Evolutionary conservation across 2,113 vertebrate species (phyloP).

Genomic region (Psilopogon haemacephalus): DNA sequence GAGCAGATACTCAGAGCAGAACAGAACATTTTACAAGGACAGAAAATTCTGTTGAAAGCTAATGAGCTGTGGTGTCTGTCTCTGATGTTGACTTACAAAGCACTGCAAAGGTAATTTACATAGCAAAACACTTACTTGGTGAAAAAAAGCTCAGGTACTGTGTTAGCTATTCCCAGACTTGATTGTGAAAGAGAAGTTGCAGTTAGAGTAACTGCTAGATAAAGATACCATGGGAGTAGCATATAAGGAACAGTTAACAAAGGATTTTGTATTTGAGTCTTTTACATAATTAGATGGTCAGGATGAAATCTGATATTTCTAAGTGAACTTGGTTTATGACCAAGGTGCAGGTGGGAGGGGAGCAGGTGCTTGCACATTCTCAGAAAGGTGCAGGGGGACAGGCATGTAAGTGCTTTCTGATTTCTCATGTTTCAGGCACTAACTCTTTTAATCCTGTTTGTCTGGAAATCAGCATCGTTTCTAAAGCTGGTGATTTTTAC

Average conservation of each 20-base stretch:
- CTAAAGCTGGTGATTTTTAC: background rate
- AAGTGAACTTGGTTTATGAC: background rate
- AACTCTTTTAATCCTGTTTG: background rate
- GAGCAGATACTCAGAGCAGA: background rate
- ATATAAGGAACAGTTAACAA: background rate
- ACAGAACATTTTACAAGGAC: no score
- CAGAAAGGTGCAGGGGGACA: rapidly evolving
- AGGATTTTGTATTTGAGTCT: background rate
- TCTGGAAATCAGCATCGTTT: background rate
- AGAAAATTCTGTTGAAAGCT: background rate
- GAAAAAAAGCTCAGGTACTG: background rate
- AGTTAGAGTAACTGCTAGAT: background rate
- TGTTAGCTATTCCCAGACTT: background rate
- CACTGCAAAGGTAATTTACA: background rate
- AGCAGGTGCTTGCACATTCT: background rate
- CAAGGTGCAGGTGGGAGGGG: background rate
- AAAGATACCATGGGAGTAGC: background rate
- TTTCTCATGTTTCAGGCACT: background rate
- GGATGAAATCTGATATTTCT: background rate
- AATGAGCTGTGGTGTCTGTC: background rate
- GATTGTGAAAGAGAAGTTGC: background rate
- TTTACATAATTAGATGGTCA: background rate
- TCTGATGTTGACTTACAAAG: background rate
- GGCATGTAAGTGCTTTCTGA: background rate
- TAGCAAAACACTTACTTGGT: background rate